Base-by-base conservation (phyloP, 2,888 invertebrate genomes). In the Caenorhabditis macrosperma region DNA sequence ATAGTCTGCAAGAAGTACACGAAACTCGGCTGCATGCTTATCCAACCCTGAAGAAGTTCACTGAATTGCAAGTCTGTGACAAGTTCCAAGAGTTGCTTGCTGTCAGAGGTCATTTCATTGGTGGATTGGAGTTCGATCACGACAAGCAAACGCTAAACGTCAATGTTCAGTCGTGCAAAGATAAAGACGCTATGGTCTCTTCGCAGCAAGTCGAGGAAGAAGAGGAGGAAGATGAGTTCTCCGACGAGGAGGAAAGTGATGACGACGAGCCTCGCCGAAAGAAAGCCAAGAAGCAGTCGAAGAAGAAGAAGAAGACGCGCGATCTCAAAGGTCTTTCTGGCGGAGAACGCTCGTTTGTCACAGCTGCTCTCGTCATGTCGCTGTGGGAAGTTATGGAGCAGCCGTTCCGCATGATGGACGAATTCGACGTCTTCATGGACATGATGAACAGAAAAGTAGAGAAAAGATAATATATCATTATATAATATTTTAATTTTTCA, bases 311-410 rank as follows among this genome's bases (percentile, higher is more conserved):
- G 78, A 66, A 67, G 35, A 15, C 9, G 4, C 57, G 69, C 10
- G 79, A 79, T 69, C 66, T 79, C 64, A 79, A 79, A 59, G 79
- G 79, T 26, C 93, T 98, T 82, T 97, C 96, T 0, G 98, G 98
- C 44, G 98, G 98, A 5, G 98, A 98, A 92, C 93, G 96, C 71
- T 75, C 90, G 1, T 98, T 95, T 92, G 94, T 96, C n/a, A 97
- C 97, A 0, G 95, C 97, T 10, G 95, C 96, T 38, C 95, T 97
- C 91, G 93, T 98, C 83, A 94, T 97, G 91, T 94, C 97, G 33
- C 93, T 98, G 35, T 98, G 98, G 98, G 94, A 95, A 77, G 94
- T 94, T 84, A 95, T 95, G 89, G 94, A 95, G 89, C 94, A 95
- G 88, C 97, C 98, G 0, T 97, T 98, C 82, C 94, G 93, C 94